Conservation (phyloP, 2,797 vertebrate species). For the Gymnocypris eckloni region DNA sequence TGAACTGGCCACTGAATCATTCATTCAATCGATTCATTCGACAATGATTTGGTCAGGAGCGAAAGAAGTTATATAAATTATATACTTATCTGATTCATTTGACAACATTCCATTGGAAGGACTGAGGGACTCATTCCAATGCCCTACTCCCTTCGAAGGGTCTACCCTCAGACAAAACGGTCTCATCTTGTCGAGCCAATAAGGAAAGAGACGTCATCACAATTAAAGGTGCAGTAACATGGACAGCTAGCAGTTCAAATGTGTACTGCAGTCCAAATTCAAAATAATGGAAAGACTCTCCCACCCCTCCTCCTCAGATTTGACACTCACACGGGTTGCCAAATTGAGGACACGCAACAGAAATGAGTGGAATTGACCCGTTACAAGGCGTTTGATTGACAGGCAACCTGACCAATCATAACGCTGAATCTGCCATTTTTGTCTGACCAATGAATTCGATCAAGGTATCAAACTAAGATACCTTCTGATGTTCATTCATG, state of each 20-base stretch:
- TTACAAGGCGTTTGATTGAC: background rate
- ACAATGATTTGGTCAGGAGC: background rate
- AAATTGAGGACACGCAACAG: background rate
- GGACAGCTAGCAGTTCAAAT: background rate
- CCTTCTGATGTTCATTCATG: too few relatives aligned
- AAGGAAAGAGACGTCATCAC: background rate
- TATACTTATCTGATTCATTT: background rate
- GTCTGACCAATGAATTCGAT: too few relatives aligned
- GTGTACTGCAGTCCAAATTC: background rate
- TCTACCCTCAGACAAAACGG: background rate
- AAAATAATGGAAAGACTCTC: background rate
- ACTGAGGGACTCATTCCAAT: background rate
- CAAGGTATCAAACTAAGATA: too few relatives aligned
- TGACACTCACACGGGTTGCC: background rate
- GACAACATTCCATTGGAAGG: background rate
- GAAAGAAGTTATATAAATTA: background rate
- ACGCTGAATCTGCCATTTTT: background rate
- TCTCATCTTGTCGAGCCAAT: background rate
- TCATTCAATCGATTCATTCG: background rate
- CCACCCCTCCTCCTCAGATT: background rate
- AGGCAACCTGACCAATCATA: background rate
- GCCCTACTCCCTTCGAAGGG: background rate
- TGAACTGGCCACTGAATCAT: background rate
- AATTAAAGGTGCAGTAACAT: background rate
- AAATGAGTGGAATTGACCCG: background rate